Conservation (phyloP, 2,797 vertebrate genomes). For the Iguana delicatissima region DNA sequence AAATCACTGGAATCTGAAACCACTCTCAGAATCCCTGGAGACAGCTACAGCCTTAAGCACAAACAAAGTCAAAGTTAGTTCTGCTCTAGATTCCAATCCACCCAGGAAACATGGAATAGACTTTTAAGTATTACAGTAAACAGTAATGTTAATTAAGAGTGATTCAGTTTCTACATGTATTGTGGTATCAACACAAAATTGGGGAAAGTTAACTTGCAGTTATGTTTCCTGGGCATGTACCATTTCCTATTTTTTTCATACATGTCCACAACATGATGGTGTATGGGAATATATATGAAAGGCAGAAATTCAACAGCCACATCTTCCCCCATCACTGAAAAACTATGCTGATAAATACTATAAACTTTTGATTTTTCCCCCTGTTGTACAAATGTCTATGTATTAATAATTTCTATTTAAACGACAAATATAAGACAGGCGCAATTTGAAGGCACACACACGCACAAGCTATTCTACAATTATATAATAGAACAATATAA, state of each 20-base stretch:
- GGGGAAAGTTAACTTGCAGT: background rate
- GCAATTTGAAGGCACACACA: too few species aligned
- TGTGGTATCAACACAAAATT: background rate
- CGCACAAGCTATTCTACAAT: too few species aligned
- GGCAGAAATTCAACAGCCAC: too few species aligned
- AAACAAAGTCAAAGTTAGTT: background rate
- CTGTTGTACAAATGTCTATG: too few species aligned
- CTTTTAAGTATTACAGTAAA: background rate
- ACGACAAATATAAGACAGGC: too few species aligned
- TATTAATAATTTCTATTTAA: too few species aligned
- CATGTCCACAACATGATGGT: background rate
- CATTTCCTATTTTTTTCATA: background rate
- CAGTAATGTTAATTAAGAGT: background rate
- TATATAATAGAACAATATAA: too few species aligned
- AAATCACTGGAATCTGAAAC: too few species aligned
- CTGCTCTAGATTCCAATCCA: background rate
- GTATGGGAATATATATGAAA: background rate
- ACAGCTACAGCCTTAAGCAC: background rate
- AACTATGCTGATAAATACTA: too few species aligned
- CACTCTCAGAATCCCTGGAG: background rate
- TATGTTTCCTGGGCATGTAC: background rate
- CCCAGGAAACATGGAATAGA: background rate
- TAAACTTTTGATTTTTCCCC: too few species aligned
- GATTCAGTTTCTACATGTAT: background rate
- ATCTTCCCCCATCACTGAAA: too few species aligned